Evolutionary conservation across 2,888 invertebrate species (phyloP), one percentile per base, ranked within the genome.

Genomic region (Drosophila pullipes): DNA sequence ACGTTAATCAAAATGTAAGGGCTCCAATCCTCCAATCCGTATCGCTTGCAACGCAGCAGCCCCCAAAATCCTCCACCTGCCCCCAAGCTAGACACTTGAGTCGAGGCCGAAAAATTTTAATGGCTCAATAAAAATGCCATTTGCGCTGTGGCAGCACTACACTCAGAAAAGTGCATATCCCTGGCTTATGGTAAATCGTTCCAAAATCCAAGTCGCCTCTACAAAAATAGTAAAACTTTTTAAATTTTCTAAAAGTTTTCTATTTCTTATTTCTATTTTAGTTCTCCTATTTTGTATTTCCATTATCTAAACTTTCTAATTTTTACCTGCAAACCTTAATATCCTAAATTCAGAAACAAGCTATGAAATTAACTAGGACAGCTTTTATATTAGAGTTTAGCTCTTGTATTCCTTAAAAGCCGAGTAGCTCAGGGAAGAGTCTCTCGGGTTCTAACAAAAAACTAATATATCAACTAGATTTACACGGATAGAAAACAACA

Each of bases 71-170:
- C 35, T 0, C n/a, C 25, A 11, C 55, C 55, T 28, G 37, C 47
- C 47, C 47, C 4, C 47, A 47, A 58, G 61, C 74, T 83, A 85
- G 85, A 69, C 78, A 76, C 84, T 87, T 75, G 85, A 75, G 74
- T 69, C 55, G 73, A 78, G 88, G 90, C 83, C 88, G 69, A 76
- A 89, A 86, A 83, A 85, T 89, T 92, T 93, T 93, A 92, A 93
- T 93, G 91, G 91, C 89, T 92, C 92, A 93, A 93, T 93, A 93
- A 93, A 93, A 93, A 92, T 85, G 89, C 90, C 92, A 93, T 93
- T 93, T 92, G 91, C 92, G 91, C 87, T 90, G 69, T 28, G 47
- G 25, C 25, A 25, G 47, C 7, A 28, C 25, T 25, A 47, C 47
- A 47, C 47, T 47, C 25, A 47, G 16, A 25, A 25, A 47, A 47